phyloP scores from a whole-genome alignment of 2,113 vertebrate genomes.

The Bolborhynchus lineola region DNA sequence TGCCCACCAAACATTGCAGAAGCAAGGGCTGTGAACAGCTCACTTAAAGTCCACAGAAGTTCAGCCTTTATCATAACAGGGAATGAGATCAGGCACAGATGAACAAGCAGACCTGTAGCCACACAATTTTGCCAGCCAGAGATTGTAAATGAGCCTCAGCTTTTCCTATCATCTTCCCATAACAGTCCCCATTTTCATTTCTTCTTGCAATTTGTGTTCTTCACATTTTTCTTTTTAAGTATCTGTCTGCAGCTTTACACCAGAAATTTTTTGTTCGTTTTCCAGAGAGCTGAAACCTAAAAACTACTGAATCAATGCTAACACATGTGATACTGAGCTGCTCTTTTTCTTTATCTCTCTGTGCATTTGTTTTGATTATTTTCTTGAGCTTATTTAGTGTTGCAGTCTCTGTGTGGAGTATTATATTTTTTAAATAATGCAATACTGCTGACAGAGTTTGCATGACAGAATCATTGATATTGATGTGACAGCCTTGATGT shows the following conservation, averaged over 20 bases:
- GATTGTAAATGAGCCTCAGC: not conserved
- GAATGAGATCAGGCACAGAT: not conserved
- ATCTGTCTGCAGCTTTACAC: not conserved
- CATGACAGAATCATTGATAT: not conserved
- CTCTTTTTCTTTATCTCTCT: not conserved
- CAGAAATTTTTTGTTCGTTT: not conserved
- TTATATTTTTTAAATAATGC: constrained; percentile 32
- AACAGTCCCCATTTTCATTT: not conserved
- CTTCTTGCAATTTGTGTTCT: not conserved
- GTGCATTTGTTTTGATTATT: not conserved
- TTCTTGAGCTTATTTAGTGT: not conserved
- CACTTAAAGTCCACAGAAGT: not conserved
- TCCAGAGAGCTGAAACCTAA: not conserved
- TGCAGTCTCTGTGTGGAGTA: not conserved
- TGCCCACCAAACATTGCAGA: not conserved
- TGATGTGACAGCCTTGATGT: constrained; percentile 32
- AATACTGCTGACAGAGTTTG: not conserved
- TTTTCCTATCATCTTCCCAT: not conserved
- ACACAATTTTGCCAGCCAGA: not conserved
- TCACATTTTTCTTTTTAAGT: not conserved
- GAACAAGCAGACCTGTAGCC: not conserved
- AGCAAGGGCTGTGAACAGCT: not conserved
- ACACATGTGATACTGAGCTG: not conserved
- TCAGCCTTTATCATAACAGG: not conserved
- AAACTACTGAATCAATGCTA: not conserved